These are phyloP conservation scores for Lepisosteus oculatus DNA, from an alignment of 2,113 vertebrate genomes.

Conservation along the genomic window DNA sequence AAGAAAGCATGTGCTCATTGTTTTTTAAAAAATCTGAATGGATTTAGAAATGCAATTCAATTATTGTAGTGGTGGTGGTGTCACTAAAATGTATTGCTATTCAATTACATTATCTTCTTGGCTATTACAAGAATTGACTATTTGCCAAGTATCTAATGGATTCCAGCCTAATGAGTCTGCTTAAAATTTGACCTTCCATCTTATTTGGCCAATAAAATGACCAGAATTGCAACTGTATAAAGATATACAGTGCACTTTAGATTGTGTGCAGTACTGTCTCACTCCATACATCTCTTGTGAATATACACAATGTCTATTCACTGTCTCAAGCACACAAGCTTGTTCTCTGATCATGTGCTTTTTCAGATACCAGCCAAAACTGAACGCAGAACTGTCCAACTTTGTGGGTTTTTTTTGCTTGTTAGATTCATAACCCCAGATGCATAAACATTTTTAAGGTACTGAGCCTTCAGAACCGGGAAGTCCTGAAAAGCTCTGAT, in stretches of 20 bases:
- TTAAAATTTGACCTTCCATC: conserved; percentile 39
- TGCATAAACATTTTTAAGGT: too few species aligned
- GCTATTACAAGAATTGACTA: conserved; percentile 52
- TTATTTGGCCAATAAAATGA: conserved; percentile 39
- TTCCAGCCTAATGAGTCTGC: conserved; percentile 45
- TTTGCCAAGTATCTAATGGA: conserved; percentile 51
- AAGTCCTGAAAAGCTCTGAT: too few species aligned
- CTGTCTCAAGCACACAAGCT: background rate
- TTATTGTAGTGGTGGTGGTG: conserved; percentile 46
- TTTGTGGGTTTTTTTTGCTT: too few species aligned
- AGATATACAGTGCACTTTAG: conserved; percentile 29
- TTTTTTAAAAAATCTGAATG: conserved; percentile 34
- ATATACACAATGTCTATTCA: background rate
- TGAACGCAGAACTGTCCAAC: too few species aligned
- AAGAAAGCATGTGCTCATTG: conserved; percentile 30
- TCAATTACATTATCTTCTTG: conserved; percentile 56
- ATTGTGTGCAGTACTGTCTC: background rate
- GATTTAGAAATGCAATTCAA: conserved; percentile 55
- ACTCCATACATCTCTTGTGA: background rate
- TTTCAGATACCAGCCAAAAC: too few species aligned
- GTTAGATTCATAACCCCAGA: too few species aligned
- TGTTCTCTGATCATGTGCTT: background rate
- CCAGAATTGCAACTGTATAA: conserved; percentile 36
- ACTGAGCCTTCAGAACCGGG: too few species aligned
- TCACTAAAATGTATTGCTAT: conserved; percentile 55